Conservation (phyloP, 2,113 vertebrate genomes). For the Falcunculus frontatus region DNA sequence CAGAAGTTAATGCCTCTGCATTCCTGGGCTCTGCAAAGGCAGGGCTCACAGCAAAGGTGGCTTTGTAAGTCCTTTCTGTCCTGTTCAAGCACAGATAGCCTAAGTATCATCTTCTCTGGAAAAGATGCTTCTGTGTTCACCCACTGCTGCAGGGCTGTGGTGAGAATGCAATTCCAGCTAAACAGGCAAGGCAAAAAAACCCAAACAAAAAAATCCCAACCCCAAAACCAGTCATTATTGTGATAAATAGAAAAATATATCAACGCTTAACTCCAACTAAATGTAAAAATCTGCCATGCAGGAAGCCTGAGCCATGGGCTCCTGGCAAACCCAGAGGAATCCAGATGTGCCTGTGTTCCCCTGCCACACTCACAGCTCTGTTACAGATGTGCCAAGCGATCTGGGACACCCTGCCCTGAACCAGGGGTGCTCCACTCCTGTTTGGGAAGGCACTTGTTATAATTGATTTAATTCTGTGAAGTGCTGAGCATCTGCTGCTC, state of each 20-base stretch:
- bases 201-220: not conserved
- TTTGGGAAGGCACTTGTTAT: not conserved
- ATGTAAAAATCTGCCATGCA: not conserved
- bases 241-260: not conserved
- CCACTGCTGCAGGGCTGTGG: not conserved
- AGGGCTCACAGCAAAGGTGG: not conserved
- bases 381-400: not conserved
- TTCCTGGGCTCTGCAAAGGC: not conserved
- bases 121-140: not conserved
- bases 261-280: not conserved
- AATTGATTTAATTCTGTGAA: not conserved
- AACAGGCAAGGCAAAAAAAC: not conserved
- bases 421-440: not conserved
- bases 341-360: fast-evolving
- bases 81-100: not conserved
- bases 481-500: not conserved
- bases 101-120: not conserved
- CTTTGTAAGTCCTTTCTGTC: not conserved
- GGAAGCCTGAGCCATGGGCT: not conserved
- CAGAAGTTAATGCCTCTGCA: not conserved
- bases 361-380: not conserved
- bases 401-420: not conserved
- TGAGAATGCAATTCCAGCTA: not conserved
- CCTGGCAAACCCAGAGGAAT: not conserved
- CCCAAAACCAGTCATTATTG: not conserved